Conservation (phyloP, 2,797 vertebrate genomes). For the Neopelma chrysocephalum region DNA sequence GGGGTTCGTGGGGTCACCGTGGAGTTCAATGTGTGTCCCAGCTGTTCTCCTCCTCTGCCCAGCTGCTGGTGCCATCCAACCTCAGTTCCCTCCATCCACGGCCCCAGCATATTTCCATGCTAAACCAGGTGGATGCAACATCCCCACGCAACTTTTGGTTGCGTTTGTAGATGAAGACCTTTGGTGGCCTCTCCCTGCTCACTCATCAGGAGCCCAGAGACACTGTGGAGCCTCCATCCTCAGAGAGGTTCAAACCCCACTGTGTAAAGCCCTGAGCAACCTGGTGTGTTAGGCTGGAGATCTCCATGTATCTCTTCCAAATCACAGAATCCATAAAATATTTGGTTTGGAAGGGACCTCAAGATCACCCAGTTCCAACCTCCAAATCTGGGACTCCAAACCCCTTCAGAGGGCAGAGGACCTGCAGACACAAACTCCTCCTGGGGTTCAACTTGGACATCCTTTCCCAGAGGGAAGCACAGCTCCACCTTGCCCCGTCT, state of each 20-base stretch:
- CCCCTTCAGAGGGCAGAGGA: background rate
- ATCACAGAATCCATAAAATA: background rate
- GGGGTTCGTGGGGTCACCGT: accelerated
- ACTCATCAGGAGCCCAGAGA: background rate
- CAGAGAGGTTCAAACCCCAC: accelerated
- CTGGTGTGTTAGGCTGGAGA: background rate
- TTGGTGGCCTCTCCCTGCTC: background rate
- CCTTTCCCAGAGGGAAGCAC: background rate
- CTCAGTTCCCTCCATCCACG: background rate
- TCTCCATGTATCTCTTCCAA: background rate
- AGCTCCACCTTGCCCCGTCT: background rate
- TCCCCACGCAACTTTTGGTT: background rate
- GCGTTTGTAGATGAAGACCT: background rate
- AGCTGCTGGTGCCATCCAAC: accelerated
- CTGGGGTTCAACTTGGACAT: background rate
- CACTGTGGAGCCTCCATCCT: background rate
- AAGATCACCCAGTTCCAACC: too few relatives aligned
- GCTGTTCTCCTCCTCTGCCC: background rate
- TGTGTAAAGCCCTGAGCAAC: background rate
- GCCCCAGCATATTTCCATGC: accelerated
- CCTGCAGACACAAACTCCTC: background rate
- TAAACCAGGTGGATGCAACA: background rate
- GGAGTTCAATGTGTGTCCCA: background rate
- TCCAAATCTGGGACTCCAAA: background rate
- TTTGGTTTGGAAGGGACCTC: background rate